Evolutionary conservation across 1,140 invertebrate species (phyloP), one percentile per base, ranked within the genome.

Genomic region (silkworm (Bombyx mori)): DNA sequence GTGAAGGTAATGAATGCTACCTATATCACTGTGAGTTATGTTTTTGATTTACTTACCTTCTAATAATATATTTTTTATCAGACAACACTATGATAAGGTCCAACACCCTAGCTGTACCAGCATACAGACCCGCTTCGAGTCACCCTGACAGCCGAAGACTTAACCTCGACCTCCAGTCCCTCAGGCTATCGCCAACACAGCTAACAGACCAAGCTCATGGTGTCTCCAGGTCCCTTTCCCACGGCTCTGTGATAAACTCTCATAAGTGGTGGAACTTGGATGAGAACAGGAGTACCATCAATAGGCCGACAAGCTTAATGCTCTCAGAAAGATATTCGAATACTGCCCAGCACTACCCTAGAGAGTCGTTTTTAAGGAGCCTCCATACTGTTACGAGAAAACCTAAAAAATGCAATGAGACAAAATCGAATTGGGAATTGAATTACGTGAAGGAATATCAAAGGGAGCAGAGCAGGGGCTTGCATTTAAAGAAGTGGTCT

Each of bases 401-500:
- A 62, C 79, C 77, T 1, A 86, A 84, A 57, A 86, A 79, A 58
- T 79, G 77, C 52, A 79, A 76, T 42, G 81, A 85, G 35, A 84
- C 82, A 57, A 82, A 82, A 58, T 87, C 85, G 0, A 85, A 88
- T 69, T 88, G 86, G 85, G 86, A 88, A 56, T 64, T 87, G 43
- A 86, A 88, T 66, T 86, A 86, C 57, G 75, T 85, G 4, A 86
- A 86, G 51, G 85, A 86, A 52, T 87, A 86, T 56, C 81, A 87
- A 58, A 78, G 74, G 51, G 84, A 88, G 52, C 79, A 86, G 51
- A 86, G 79, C 49, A 81, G 69, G 46, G 82, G 68, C 10, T 59
- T 86, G 43, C 79, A 84, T 70, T 65, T 82, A 66, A 85, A 86
- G 62, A 87, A 84, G 45, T 95, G 94, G 94, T 91, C 91, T 2